Percentiles rank a stretch among this genome's conserved stretches.
These are phyloP conservation scores for Ictalurus furcatus DNA, from an alignment of 2,113 vertebrate species.

Conservation along the genomic window DNA sequence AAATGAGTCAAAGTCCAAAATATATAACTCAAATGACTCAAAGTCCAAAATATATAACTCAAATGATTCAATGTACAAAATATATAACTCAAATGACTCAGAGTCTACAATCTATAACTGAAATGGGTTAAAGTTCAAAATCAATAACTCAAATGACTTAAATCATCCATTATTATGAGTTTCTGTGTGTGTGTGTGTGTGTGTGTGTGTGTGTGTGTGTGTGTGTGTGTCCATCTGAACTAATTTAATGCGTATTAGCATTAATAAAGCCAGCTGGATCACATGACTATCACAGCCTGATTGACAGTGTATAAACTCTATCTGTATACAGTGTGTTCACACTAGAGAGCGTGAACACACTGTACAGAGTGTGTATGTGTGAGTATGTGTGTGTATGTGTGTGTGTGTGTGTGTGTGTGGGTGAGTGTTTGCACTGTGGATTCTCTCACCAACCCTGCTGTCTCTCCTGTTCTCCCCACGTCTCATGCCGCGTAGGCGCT, in stretches of 20 bases:
- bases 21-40: not conserved
- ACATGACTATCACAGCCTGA: not conserved
- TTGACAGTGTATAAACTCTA: not conserved
- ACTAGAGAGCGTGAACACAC: not conserved
- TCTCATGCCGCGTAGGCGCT: constrained; percentile 75
- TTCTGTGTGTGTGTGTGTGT: not conserved
- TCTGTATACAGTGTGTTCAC: constrained; percentile 8
- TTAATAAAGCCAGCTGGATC: not conserved
- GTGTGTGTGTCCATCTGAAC: not conserved
- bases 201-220: not conserved
- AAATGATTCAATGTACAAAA: not conserved
- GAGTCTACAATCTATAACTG: not conserved
- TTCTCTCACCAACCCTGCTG: constrained; percentile 54
- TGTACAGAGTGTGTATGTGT: not conserved
- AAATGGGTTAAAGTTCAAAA: not conserved
- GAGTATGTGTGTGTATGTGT: not conserved
- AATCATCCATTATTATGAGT: not conserved
- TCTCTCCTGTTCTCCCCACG: constrained; percentile 36
- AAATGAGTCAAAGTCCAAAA: not conserved
- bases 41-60: not conserved
- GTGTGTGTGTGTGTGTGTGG: constrained; percentile 27
- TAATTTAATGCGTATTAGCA: not conserved
- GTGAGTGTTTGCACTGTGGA: constrained; percentile 43
- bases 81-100: not conserved
- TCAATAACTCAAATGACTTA: not conserved